phyloP scores from a whole-genome alignment of 2,797 vertebrate genomes.

The Stomatorhinus walkeri region DNA sequence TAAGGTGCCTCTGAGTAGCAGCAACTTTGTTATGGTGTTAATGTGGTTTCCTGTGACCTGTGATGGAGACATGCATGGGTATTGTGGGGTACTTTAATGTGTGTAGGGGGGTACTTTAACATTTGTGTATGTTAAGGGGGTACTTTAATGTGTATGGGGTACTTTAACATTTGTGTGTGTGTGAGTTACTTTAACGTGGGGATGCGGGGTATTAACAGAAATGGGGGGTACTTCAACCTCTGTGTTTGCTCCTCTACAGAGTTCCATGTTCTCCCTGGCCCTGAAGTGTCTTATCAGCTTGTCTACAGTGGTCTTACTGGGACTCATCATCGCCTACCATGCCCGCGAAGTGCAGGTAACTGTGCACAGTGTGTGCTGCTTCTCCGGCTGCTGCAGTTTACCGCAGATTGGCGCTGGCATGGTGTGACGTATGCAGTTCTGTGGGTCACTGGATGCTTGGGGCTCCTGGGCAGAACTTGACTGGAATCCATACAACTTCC shows the following conservation, averaged over 20 bases:
- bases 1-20: neutral
- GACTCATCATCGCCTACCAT: constrained; percentile 95
- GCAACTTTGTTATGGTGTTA: neutral
- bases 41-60: neutral
- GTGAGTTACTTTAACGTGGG: neutral
- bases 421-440: neutral
- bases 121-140: neutral
- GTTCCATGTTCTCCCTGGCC: constrained; percentile 90
- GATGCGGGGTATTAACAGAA: neutral
- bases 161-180: constrained; percentile 13
- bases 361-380: neutral
- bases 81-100: neutral
- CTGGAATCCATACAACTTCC: neutral
- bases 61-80: neutral
- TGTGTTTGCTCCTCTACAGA: constrained; percentile 55
- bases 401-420: neutral
- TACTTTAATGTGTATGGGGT: neutral
- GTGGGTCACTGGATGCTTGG: neutral
- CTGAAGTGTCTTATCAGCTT: constrained; percentile 98
- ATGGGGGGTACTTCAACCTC: neutral
- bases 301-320: constrained; percentile 89
- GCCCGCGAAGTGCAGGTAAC: constrained; percentile 93
- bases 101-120: neutral
- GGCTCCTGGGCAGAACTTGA: neutral
- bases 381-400: neutral